Evolutionary conservation across 2,888 invertebrate genomes (phyloP).

Genomic region (Xanthia togata): DNA sequence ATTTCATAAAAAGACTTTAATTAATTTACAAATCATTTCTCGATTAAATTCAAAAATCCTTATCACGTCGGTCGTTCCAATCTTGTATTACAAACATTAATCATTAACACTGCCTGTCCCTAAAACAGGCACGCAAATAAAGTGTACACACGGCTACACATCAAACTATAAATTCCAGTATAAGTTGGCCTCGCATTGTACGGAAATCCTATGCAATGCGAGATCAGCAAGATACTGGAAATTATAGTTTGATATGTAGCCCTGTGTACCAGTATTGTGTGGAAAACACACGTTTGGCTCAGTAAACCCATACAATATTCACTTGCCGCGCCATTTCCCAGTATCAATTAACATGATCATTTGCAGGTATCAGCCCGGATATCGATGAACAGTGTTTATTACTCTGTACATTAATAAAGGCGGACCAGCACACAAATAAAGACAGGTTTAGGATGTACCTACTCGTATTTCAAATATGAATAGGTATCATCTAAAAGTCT

Average conservation of each 20-base stretch:
- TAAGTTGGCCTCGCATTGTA: too few relatives aligned
- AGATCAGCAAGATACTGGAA: too few relatives aligned
- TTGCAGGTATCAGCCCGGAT: constrained; percentile 48
- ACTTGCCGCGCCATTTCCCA: constrained; percentile 54
- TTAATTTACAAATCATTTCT: background rate
- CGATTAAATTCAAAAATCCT: background rate
- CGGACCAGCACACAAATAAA: constrained; percentile 22
- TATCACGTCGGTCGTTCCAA: constrained; percentile 15
- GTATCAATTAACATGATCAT: constrained; percentile 67
- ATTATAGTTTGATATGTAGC: too few relatives aligned
- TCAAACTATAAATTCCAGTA: too few relatives aligned
- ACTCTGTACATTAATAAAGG: constrained; percentile 31
- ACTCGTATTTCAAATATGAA: background rate
- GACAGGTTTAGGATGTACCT: constrained; percentile 6
- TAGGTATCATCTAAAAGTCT: background rate
- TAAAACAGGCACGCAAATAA: constrained; percentile 36
- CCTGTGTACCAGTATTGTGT: constrained; percentile 34
- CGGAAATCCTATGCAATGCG: too few relatives aligned
- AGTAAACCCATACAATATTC: constrained; percentile 63
- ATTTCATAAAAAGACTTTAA: background rate
- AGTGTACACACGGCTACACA: background rate
- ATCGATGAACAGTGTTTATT: constrained; percentile 39
- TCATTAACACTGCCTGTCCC: constrained; percentile 15
- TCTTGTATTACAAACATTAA: constrained; percentile 21
- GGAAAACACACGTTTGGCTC: constrained; percentile 37